Base-by-base conservation (phyloP, 2,797 vertebrate genomes). In the Cottoperca gobio region DNA sequence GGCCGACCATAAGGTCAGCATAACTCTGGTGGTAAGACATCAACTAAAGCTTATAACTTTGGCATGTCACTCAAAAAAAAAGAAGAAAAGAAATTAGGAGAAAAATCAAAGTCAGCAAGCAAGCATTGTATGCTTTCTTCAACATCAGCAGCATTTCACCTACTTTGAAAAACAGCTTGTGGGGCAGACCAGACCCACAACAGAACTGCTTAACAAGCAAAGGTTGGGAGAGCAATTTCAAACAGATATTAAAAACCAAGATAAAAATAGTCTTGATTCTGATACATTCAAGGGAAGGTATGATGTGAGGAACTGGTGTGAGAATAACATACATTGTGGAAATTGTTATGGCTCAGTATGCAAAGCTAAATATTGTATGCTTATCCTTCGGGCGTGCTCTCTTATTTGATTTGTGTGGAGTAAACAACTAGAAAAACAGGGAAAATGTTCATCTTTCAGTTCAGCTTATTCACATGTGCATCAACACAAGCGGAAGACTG, bases 141-240 rank as follows among this genome's bases (percentile, higher is more conserved):
- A 85, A 90, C 89, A 94, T 93, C 92, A 92, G 92, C 91, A 89
- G 84, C 86, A 85, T 91, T 92, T 91, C 63, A 77, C 71, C 81
- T 82, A 84, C 81, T 92, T 89, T 87, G 86, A 91, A 92, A 91
- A 92, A 92, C 79, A 77, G 89, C 88, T 85, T 86, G 88, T 82
- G 84, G 81, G 78, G 85, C 82, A 73, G 59, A 73, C 58, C 73
- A 75, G 79, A 81, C 76, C 55, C 67, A 73, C 77, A 74, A 81
- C 77, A 89, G 81, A 93, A 89, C 23, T 90, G 91, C 91, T 90
- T 85, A 84, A 93, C 83, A 92, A 88, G 92, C 91, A 93, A 82
- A 86, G 86, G 84, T 85, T 82, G 55, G 54, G 59, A 73, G 82
- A 82, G 85, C 67, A 83, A 86, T 80, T 88, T 73, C 76, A 79